Base-by-base conservation (phyloP, 2,888 invertebrate genomes). In the Bellardia pandia region DNA sequence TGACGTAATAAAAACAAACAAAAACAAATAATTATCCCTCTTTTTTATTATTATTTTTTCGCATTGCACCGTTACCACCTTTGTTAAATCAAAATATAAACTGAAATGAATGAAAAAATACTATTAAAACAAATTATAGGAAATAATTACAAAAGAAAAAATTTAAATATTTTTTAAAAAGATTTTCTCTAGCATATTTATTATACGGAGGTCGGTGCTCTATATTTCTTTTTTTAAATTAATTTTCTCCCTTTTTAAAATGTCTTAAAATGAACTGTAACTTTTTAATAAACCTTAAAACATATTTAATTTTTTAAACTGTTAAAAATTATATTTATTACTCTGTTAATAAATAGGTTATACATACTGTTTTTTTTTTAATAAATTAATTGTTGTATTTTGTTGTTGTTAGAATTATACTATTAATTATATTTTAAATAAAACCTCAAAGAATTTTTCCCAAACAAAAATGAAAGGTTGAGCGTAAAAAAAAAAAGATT, bases 161-260 rank as follows among this genome's bases (percentile, higher is more conserved):
- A 58, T 23, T 23, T 40, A n/a, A 45, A 45, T 13, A 45, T 30
- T 45, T 62, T 45, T 60, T 48, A 37, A 48, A 92, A 92, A 93
- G 92, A 93, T 91, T 92, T 92, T 93, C 93, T 93, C 93, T 92
- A 93, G 93, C 93, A 93, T 93, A 93, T 93, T 92, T 78, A 84
- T 74, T 80, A 86, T 56, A 91, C 90, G 91, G 92, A 92, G 92
- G 91, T 91, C 91, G 92, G 92, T 92, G 92, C 92, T 90, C 66
- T 90, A 87, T 90, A 72, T 16, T 48, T 13, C 60, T 75, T 74
- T 64, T 33, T 83, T 79, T 75, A 66, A 71, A 84, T 88, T 72
- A 88, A 89, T 87, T 81, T 79, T 74, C 76, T 64, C 64, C 53
- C 37, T 33, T 66, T 88, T 66, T n/a, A 86, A 86, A 60, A 76